Base-by-base conservation (phyloP, 2,113 vertebrate species). In the Beaufortia kweichowensis region DNA sequence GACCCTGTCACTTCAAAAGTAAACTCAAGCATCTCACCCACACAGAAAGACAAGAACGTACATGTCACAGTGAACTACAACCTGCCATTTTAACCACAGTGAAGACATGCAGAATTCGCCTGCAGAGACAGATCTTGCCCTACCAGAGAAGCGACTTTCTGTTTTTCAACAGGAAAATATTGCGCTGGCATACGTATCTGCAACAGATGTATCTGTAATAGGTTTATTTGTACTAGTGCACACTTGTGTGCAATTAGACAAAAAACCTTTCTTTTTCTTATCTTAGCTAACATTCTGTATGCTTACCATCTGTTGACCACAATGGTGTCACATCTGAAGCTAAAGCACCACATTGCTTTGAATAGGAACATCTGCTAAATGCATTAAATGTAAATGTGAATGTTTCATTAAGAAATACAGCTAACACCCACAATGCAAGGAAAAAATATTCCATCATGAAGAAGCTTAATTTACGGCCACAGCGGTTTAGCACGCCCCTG, bases 381-480 rank as follows among this genome's bases (percentile, higher is more conserved):
- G 26, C 26, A 6, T 50, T 21, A n/a, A 24, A 33, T 15, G 29
- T 55, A 35, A n/a, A 70, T 35, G 48, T 35, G 29, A 33, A 21
- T 41, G 33, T 7, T 21, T 53, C 48, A 53, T 21, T 8, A n/a
- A 39, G 33, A 71, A 46, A 19, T 67, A 53, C 63, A 50, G 31
- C 41, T 53, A 53, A 76, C 79, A 71, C 69, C 77, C 66, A 79
- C 79, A 19, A 61, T 26, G 55, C 29, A n/a, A 64, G 77, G 62
- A 79, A 81, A 65, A 79, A 74, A 68, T 35, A 41, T 24, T 9
- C 65, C 76, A 43, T 83, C 50, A 65, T 77, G 62, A 80, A 82
- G 56, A 76, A 64, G 60, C 57, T 78, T 78, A 76, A 83, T 82
- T 79, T 84, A 80, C 14, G 28, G 79, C 78, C 43, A 50, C 53